Evolutionary conservation across 2,888 invertebrate species (phyloP).

Genomic region (Cistogaster globosa): DNA sequence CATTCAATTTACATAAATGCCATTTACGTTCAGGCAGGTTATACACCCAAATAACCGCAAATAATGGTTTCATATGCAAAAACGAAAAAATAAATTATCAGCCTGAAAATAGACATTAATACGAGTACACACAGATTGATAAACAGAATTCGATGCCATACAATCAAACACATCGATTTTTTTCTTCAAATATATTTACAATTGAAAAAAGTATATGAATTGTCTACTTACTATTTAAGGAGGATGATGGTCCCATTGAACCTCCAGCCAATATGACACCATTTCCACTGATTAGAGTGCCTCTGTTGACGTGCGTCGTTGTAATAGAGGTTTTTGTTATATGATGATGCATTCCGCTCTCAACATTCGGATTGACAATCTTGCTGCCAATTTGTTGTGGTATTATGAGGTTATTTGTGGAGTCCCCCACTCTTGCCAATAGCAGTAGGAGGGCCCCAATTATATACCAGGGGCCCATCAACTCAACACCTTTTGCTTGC

Average conservation of each 20-base stretch:
- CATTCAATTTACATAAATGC: slow-evolving; percentile 66
- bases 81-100: slow-evolving; percentile 50
- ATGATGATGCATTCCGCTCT: slow-evolving; percentile 75
- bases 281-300: slow-evolving; percentile 72
- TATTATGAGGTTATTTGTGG: slow-evolving; percentile 81
- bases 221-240: slow-evolving; percentile 79
- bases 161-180: no score
- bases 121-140: neutral
- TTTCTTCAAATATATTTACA: neutral
- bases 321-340: slow-evolving; percentile 66
- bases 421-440: slow-evolving; percentile 83
- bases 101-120: slow-evolving; percentile 15
- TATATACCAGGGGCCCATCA: slow-evolving; percentile 83
- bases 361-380: slow-evolving; percentile 72
- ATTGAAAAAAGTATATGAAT: neutral
- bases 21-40: slow-evolving; percentile 42
- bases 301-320: slow-evolving; percentile 68
- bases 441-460: slow-evolving; percentile 83
- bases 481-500: slow-evolving; percentile 78
- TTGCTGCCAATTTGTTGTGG: slow-evolving; percentile 78
- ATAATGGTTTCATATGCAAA: slow-evolving; percentile 44
- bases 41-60: slow-evolving; percentile 47
- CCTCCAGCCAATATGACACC: slow-evolving; percentile 79
- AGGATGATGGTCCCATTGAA: slow-evolving; percentile 77
- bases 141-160: no score